Base-by-base conservation (phyloP, 2,113 vertebrate species). In the Phaethornis superciliosus region DNA sequence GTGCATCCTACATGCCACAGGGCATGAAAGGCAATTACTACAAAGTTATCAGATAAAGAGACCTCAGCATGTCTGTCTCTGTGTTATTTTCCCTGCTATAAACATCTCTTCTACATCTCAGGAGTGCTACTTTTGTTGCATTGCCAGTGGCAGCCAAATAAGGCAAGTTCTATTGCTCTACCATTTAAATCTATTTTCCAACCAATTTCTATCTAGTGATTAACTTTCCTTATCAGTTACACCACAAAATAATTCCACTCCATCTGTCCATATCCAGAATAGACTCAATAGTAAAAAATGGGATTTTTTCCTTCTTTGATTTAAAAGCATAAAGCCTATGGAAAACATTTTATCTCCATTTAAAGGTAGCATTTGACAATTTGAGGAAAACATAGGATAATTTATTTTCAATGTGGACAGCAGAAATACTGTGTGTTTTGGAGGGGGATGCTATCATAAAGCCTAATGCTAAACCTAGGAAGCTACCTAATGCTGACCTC, bases 181-280 rank as follows among this genome's bases (percentile, higher is more conserved):
- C 82, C 83, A 91, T 96, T 96, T 95, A 96, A 93, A 96, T 93
- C 90, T 95, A 93, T 96, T 96, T 96, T 92, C 89, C 67, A 82
- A 72, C 77, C 77, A 89, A 79, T 95, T 95, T 96, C 94, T 95
- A 81, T 82, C 86, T 89, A 81, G 91, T 89, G 90, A 93, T 95
- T 94, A 96, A 93, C 86, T 94, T 90, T 62, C 40, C 74, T 93
- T 96, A 90, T 85, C 86, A 81, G 69, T 92, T 89, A 85, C 80
- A 93, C 78, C 54, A 76, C 94, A 89, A 93, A 93, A 96, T 85
- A 90, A 81, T 94, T 95, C 92, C 81, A 79, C 28, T 90, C 69
- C 77, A 83, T 96, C 92, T 96, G 80, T 93, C 88, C 80, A 56
- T 88, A 88, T 86, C 52, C 69, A 59, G 80, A 83, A 52, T n/a